Evolutionary conservation across 2,888 invertebrate species (phyloP).

Genomic region (Caenorhabditis drosophilae): DNA sequence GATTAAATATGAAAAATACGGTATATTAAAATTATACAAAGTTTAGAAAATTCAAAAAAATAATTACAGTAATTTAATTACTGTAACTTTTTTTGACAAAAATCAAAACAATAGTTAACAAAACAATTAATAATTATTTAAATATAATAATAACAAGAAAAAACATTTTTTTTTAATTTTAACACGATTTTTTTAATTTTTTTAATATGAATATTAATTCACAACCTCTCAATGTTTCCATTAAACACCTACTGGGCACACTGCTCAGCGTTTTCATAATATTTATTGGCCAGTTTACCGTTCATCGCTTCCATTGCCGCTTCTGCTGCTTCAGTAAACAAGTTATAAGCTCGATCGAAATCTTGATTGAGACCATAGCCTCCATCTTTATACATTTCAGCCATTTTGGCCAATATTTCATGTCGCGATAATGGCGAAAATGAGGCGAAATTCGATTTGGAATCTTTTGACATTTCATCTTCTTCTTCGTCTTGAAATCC

Average conservation of each 20-base stretch:
- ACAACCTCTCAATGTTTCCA: no score
- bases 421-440: constrained; percentile 62
- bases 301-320: constrained; percentile 74
- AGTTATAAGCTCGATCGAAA: constrained; percentile 71
- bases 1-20: no score
- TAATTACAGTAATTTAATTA: no score
- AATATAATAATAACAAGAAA: no score
- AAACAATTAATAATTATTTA: no score
- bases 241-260: constrained; percentile 38
- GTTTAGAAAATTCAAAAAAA: no score
- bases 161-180: no score
- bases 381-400: constrained; percentile 71
- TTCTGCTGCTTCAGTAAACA: constrained; percentile 74
- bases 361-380: constrained; percentile 71
- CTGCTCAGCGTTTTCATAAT: constrained; percentile 58
- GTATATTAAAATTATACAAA: no score
- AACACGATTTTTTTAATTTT: no score
- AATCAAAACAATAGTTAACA: no score
- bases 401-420: constrained; percentile 71
- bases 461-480: constrained; percentile 9
- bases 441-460: constrained; percentile 23
- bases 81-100: no score
- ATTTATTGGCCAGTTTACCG: constrained; percentile 73
- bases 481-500: constrained; percentile 66
- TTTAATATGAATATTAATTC: no score